A percentile compares a stretch with the other conserved stretches of the same genome.
phyloP scores from a whole-genome alignment of 1,140 invertebrate species.

The Pseudoatta argentina region DNA sequence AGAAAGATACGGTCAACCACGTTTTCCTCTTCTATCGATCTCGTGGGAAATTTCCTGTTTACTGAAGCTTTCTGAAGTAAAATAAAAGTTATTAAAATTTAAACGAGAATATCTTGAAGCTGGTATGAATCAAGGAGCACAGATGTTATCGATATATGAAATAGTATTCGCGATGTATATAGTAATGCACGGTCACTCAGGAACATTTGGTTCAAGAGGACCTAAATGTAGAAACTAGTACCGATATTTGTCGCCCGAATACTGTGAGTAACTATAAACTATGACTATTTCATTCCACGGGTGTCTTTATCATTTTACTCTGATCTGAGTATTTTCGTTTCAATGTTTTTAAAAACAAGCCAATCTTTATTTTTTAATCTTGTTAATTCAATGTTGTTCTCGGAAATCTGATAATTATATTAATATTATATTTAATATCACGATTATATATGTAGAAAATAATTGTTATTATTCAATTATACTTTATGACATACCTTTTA shows the following conservation, averaged over 20 bases:
- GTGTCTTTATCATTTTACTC: background rate
- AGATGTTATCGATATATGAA: background rate
- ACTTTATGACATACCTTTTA: background rate
- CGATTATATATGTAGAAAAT: background rate
- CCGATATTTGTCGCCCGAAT: background rate
- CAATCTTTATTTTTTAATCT: background rate
- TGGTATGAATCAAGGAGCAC: background rate
- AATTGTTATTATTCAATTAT: background rate
- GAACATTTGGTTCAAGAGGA: conserved; percentile 15
- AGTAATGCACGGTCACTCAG: background rate
- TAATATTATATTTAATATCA: conserved; percentile 8
- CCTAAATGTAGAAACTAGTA: conserved; percentile 11
- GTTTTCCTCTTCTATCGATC: conserved; percentile 35
- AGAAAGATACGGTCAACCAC: conserved; percentile 56
- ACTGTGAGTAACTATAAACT: background rate
- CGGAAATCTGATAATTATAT: background rate
- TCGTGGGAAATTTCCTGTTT: conserved; percentile 7
- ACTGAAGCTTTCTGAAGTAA: background rate
- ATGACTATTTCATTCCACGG: background rate
- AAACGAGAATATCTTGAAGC: background rate
- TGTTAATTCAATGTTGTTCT: background rate
- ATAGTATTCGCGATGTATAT: background rate
- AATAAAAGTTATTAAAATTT: conserved; percentile 25
- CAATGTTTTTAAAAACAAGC: background rate
- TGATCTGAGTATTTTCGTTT: background rate